phyloP scores from a whole-genome alignment of 2,888 invertebrate species.

The Diaphora mendica region DNA sequence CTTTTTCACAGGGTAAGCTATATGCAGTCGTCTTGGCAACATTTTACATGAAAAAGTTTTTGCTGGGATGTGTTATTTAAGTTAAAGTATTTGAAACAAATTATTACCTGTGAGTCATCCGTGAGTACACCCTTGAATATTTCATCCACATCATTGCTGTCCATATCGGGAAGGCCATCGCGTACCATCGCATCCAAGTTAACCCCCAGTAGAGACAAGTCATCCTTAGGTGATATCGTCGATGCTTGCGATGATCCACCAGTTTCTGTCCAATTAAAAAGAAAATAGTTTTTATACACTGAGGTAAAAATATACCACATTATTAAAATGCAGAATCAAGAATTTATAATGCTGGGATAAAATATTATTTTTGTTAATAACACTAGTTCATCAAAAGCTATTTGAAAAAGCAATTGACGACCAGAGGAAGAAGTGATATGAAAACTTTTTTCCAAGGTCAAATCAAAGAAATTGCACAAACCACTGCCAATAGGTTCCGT shows the following conservation, averaged over 20 bases:
- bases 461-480: slow-evolving; percentile 45
- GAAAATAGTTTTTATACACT: no score
- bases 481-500: slow-evolving; percentile 71
- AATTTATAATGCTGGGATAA: no score
- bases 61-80: not conserved
- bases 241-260: slow-evolving; percentile 76
- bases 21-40: no score
- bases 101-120: slow-evolving; percentile 89
- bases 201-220: slow-evolving; percentile 81
- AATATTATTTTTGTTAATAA: no score
- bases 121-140: slow-evolving; percentile 96
- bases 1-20: no score
- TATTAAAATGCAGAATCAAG: not conserved
- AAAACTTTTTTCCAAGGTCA: not conserved
- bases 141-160: slow-evolving; percentile 96
- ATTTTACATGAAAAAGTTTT: no score
- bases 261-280: slow-evolving; percentile 57
- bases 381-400: no score
- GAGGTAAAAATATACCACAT: no score
- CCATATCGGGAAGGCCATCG: slow-evolving; percentile 93
- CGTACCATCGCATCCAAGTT: slow-evolving; percentile 91
- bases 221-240: slow-evolving; percentile 89
- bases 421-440: not conserved
- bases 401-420: not conserved
- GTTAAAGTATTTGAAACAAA: not conserved